A percentile compares a stretch with the other conserved stretches of the same genome.
Evolutionary conservation across 2,888 invertebrate genomes (phyloP).

Genomic region (Frankliniella intonsa): DNA sequence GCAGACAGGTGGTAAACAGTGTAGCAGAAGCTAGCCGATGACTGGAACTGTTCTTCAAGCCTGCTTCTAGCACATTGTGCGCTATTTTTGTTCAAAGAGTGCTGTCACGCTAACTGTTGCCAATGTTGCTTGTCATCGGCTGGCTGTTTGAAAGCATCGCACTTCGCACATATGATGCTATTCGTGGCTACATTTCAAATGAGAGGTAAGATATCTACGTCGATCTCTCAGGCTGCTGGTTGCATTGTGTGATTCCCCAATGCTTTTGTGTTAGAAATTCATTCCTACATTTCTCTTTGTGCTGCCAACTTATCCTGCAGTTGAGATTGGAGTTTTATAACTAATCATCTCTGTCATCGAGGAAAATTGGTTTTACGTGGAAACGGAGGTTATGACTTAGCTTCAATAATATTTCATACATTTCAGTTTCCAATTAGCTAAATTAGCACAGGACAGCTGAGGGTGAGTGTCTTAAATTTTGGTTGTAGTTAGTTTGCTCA

Average conservation of each 20-base stretch:
- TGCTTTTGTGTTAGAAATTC: background rate
- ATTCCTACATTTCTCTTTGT: background rate
- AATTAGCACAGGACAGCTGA: background rate
- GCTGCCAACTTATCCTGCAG: background rate
- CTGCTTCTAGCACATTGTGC: background rate
- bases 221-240: too few species aligned
- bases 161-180: background rate
- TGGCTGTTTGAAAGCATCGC: background rate
- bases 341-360: background rate
- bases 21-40: background rate
- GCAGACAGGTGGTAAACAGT: conserved; percentile 8
- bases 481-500: background rate
- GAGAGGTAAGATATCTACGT: background rate
- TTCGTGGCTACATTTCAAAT: background rate
- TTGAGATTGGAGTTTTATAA: background rate
- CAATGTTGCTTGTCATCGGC: background rate
- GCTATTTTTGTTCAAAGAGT: background rate
- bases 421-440: too few species aligned
- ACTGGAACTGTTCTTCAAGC: background rate
- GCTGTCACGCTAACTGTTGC: background rate
- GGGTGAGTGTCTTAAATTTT: background rate
- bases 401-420: too few species aligned
- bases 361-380: background rate
- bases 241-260: background rate
- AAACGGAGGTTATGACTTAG: too few species aligned